phyloP scores from a whole-genome alignment of 1,140 invertebrate genomes.

The Dicyema japonicum region DNA sequence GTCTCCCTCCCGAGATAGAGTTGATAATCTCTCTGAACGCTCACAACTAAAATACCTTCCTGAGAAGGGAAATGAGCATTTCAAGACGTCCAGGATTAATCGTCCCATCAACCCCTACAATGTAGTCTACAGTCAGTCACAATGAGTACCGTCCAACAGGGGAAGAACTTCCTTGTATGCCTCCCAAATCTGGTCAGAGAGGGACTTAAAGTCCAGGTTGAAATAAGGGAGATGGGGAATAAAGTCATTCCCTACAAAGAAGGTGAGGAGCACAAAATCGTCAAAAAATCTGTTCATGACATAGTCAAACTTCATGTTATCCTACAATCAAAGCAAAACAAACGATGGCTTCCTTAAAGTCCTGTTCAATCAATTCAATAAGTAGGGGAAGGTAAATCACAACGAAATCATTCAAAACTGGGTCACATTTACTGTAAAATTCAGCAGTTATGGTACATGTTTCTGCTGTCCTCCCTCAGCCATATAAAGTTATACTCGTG shows the following conservation, averaged over 20 bases:
- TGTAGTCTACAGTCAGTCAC: no score
- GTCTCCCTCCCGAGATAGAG: no score
- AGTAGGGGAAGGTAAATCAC: conserved; percentile 57
- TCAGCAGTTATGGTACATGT: no score
- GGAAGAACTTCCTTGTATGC: conserved; percentile 55
- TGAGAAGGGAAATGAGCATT: no score
- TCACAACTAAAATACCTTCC: no score
- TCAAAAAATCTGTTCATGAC: conserved; percentile 44
- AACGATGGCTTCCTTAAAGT: conserved; percentile 42
- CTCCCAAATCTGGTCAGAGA: conserved; percentile 47
- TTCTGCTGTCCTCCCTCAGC: no score
- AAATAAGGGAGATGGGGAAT: conserved; percentile 65
- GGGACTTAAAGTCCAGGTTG: conserved; percentile 60
- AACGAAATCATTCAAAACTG: conserved; percentile 30
- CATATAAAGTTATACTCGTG: no score
- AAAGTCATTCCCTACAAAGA: conserved; percentile 82
- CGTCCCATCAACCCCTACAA: no score
- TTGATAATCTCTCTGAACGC: no score
- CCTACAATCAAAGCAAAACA: conserved; percentile 4
- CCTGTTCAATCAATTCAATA: conserved; percentile 59
- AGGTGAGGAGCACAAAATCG: conserved; percentile 57
- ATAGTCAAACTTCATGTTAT: conserved; percentile 31
- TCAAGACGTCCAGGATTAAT: no score
- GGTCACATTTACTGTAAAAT: conserved; percentile 3
- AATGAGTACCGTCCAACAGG: conserved; percentile 45